Base-by-base conservation (phyloP, 1,140 invertebrate species). In the Pseudomyrmex cubaensis region DNA sequence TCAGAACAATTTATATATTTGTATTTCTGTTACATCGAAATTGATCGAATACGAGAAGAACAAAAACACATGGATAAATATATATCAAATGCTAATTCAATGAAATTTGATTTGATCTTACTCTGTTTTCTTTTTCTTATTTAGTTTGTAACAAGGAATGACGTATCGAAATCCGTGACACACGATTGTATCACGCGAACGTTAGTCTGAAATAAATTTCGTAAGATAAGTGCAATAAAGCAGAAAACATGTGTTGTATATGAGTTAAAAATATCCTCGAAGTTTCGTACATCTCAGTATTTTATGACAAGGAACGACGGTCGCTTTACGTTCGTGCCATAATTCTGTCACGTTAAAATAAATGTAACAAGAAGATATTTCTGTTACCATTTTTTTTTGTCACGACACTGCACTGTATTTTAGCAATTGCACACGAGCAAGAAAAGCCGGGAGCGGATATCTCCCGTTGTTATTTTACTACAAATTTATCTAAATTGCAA, bases 281-380 rank as follows among this genome's bases (percentile, higher is more conserved):
- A 59, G 66, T 80, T 80, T 35, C 56, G 44, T 70, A 17, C 54
- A 70, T 80, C 54, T 35, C 66, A 12, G 46, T 80, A 59, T 80
- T 80, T 72, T 72, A 80, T 59, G 76, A 72, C 35, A 20, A 25
- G 22, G 35, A 59, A 78, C 52, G 64, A 54, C 52, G 64, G 66
- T 70, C 44, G 76, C 64, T 78, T 78, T 78, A 78, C 44, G 67
- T 48, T 57, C 76, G 44, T 50, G 44, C 22, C 54, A 20, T 80
- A 70, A 80, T 80, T 59, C 66, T 50, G 76, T 80, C 66, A 70
- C 66, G 76, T 80, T 80, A 61, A 72, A 80, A 70, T 72, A 48
- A 80, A 80, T 72, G 22, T 25, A 61, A 78, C 52, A 57, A 50
- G 54, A 12, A 59, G 54, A 78, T 80, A 61, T 80, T 72, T 72